Evolutionary conservation across 2,113 vertebrate species (phyloP), one percentile per base, ranked within the genome.

Genomic region (Toxotes chatareus): DNA sequence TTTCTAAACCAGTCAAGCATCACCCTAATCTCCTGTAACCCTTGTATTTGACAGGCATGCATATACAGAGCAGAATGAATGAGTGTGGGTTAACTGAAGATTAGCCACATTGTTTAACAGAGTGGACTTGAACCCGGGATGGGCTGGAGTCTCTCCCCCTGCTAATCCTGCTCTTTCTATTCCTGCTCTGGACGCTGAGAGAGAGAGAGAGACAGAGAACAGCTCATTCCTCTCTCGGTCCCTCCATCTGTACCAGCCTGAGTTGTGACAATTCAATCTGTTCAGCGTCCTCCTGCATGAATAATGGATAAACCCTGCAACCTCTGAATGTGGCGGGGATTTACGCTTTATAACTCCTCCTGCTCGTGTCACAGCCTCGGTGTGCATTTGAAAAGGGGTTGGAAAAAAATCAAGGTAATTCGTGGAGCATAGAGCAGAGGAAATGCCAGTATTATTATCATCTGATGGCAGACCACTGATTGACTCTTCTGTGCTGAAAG

Each of bases 191-290:
- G 57, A 72, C 3, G 17, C 75, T 59, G 13, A 16, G 21, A 53
- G 17, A 55, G 53, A 71, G 38, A 59, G 61, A 4, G 21, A 56
- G n/a, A 68, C 23, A 70, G 42, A 32, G 44, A 71, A 17, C 56
- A 57, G 76, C 76, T 83, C 55, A 67, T 73, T 73, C 68, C 68
- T 72, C 84, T 65, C 68, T 61, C 23, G 1, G 80, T 63, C 73
- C 72, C 76, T 76, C 65, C 67, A 36, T 88, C 72, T 70, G 76
- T 51, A 71, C 60, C 72, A 46, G 70, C 46, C 66, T 0, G 44
- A 69, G 69, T 83, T 83, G 86, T 79, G 86, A 89, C 88, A 87
- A 78, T 87, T 89, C 88, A 91, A 89, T 87, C 85, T 87, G 88
- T 80, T 86, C 78, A 32, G 74, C 46, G 49, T 90, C 84, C 59